Percentiles rank a stretch among this genome's conserved stretches.
Conservation (phyloP, 2,888 invertebrate genomes). For the Ischnura elegans region DNA sequence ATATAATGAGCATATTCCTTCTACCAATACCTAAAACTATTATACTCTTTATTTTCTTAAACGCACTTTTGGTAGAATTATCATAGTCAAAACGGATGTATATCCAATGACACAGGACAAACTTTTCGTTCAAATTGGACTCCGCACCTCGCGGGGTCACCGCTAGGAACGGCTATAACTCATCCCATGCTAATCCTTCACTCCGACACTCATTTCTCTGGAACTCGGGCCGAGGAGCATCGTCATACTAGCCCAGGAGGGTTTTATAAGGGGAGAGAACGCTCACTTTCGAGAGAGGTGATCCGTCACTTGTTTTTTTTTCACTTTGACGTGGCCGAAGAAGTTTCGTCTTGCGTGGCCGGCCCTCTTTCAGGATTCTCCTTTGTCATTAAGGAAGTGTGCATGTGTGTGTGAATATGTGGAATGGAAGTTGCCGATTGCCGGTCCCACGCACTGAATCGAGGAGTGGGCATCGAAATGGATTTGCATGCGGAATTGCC, state of each 20-base stretch:
- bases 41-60: too few species aligned
- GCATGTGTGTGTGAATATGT: too few species aligned
- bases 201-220: background rate
- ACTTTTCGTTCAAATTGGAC: too few species aligned
- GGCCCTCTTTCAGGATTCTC: background rate
- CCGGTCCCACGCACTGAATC: background rate
- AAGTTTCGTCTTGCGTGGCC: background rate
- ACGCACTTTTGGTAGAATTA: too few species aligned
- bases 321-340: background rate
- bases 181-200: background rate
- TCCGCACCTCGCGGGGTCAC: too few species aligned
- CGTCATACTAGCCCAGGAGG: background rate
- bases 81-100: too few species aligned
- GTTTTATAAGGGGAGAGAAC: background rate
- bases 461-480: background rate
- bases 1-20: too few species aligned
- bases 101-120: too few species aligned
- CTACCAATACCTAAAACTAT: too few species aligned
- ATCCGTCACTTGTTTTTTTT: background rate
- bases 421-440: background rate
- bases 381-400: background rate
- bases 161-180: background rate
- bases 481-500: slow-evolving; percentile 26
- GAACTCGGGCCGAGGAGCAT: background rate
- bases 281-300: background rate